Percentiles rank a stretch among this genome's conserved stretches.
Evolutionary conservation across 2,113 vertebrate genomes (phyloP).

Genomic region (Fulmarus glacialis): DNA sequence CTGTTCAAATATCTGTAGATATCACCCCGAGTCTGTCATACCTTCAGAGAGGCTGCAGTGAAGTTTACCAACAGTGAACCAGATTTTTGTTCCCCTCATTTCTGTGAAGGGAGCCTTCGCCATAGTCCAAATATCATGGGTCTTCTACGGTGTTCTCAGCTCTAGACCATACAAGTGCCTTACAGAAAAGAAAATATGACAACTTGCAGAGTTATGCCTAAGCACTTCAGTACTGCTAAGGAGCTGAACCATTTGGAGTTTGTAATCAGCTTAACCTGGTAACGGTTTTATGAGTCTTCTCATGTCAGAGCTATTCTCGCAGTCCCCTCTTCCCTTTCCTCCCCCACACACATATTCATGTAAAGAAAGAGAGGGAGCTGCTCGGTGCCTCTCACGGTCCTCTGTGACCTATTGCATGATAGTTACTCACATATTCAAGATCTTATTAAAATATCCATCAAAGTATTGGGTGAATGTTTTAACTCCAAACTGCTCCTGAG

Average conservation of each 20-base stretch:
- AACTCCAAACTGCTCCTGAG: background rate
- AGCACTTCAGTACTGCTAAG: background rate
- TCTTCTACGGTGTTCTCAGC: background rate
- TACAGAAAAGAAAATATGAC: background rate
- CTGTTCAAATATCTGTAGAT: background rate
- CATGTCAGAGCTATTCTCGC: background rate
- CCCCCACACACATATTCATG: background rate
- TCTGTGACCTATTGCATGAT: background rate
- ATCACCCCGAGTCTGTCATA: background rate
- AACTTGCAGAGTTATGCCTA: background rate
- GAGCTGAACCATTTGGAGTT: background rate
- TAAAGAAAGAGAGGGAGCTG: background rate
- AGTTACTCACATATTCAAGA: background rate
- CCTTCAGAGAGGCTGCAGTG: background rate
- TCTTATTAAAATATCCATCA: background rate
- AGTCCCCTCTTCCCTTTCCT: background rate
- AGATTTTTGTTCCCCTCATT: background rate
- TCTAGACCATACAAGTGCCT: background rate
- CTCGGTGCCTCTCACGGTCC: rapidly evolving
- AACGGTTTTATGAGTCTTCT: background rate
- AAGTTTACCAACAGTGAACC: background rate
- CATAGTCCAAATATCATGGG: background rate
- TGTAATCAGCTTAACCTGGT: background rate
- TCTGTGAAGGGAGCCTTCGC: background rate
- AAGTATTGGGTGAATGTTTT: background rate